Conservation (phyloP, 2,888 invertebrate genomes). For the Trissonchulus sp. region DNA sequence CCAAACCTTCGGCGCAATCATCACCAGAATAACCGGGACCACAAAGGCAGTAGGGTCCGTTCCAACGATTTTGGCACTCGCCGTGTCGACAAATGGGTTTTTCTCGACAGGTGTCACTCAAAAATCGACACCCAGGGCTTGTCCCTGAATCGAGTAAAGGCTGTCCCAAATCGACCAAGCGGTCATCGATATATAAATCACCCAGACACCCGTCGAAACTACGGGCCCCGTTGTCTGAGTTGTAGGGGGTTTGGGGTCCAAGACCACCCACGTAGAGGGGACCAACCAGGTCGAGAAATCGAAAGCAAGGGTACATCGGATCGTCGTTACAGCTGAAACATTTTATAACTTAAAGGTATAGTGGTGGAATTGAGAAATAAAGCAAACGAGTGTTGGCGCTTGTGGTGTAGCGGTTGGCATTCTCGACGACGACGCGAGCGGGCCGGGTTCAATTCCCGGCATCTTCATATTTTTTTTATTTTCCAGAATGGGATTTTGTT, state of each 20-base stretch:
- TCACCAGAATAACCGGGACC: constrained; percentile 71
- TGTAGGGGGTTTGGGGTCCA: constrained; percentile 48
- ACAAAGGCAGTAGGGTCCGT: constrained; percentile 77
- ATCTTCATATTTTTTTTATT: neutral
- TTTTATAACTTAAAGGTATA: too few relatives aligned
- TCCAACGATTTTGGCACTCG: constrained; percentile 78
- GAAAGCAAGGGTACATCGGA: constrained; percentile 56
- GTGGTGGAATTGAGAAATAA: too few relatives aligned
- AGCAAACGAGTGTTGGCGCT: too few relatives aligned
- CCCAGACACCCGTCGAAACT: constrained; percentile 85
- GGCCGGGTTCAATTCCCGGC: too few relatives aligned
- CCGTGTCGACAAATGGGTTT: constrained; percentile 57
- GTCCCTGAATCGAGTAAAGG: neutral
- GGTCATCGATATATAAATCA: constrained; percentile 75
- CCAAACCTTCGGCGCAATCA: constrained; percentile 73
- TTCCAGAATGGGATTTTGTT: too few relatives aligned
- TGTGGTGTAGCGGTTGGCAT: too few relatives aligned
- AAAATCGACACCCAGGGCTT: neutral
- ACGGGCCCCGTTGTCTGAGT: constrained; percentile 49
- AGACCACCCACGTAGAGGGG: constrained; percentile 80
- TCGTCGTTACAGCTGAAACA: constrained; percentile 9
- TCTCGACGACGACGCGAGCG: too few relatives aligned
- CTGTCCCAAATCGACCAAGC: constrained; percentile 72
- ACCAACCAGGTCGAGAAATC: constrained; percentile 81
- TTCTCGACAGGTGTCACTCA: neutral